phyloP scores from a whole-genome alignment of 1,140 invertebrate genomes.

The Bombus turneri region DNA sequence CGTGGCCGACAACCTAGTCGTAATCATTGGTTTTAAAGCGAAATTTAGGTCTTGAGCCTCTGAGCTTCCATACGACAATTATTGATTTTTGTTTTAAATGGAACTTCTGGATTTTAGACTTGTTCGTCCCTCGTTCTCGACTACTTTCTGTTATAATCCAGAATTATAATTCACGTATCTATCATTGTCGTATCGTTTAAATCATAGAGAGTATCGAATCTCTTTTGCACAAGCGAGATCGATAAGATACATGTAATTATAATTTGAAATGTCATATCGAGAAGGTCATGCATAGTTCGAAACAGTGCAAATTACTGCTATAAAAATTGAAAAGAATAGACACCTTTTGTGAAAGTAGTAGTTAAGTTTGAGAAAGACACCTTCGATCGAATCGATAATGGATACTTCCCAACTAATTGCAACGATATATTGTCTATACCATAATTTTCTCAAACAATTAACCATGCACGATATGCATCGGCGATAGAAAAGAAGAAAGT shows the following conservation, averaged over 20 bases:
- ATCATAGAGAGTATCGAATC: no score
- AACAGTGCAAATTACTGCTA: background rate
- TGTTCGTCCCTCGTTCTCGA: background rate
- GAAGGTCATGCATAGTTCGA: background rate
- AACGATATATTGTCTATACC: conserved; percentile 11
- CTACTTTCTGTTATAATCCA: background rate
- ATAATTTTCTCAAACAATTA: conserved; percentile 33
- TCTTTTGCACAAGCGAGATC: no score
- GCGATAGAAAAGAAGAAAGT: conserved; percentile 6
- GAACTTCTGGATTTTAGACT: background rate
- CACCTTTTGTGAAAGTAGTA: conserved; percentile 19
- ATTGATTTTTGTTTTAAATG: conserved; percentile 60
- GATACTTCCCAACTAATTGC: conserved; percentile 5
- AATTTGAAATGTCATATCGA: no score
- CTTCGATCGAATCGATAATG: conserved; percentile 41
- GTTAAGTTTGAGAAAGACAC: conserved; percentile 29
- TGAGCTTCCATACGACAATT: conserved; percentile 27
- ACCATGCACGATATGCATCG: background rate
- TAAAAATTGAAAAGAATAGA: background rate
- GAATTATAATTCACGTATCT: no score
- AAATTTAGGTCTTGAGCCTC: conserved; percentile 56
- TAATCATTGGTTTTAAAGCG: conserved; percentile 24
- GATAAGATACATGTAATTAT: no score
- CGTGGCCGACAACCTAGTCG: background rate
- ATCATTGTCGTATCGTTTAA: no score